Conservation (phyloP, 1,140 invertebrate species). For the Halotydeus destructor region DNA sequence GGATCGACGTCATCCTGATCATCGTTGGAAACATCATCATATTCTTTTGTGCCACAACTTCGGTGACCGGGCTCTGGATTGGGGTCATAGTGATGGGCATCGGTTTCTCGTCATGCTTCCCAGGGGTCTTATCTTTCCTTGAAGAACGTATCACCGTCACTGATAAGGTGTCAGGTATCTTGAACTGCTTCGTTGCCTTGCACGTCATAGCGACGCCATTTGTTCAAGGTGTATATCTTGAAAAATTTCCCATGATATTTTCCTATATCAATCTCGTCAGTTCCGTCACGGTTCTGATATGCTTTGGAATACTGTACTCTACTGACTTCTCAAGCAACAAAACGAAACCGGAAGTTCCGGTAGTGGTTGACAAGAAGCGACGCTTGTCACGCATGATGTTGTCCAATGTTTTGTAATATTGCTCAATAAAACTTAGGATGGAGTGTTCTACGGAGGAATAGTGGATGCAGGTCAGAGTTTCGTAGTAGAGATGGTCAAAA, state of each 20-base stretch:
- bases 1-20: conserved; percentile 2
- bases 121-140: conserved; percentile 4
- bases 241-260: background rate
- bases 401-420: too few relatives aligned
- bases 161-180: background rate
- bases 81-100: conserved; percentile 5
- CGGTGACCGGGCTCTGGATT: background rate
- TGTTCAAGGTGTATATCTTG: background rate
- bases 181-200: conserved; percentile 1
- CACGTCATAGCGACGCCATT: background rate
- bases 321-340: too few relatives aligned
- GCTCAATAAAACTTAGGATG: too few relatives aligned
- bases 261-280: conserved; percentile 1
- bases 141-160: conserved; percentile 4
- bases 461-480: too few relatives aligned
- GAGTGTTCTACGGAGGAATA: too few relatives aligned
- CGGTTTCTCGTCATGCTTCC: conserved; percentile 2
- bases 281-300: background rate
- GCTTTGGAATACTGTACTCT: background rate
- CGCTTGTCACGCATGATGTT: too few relatives aligned
- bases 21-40: background rate
- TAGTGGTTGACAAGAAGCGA: too few relatives aligned
- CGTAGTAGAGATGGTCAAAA: too few relatives aligned
- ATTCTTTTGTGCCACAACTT: background rate
- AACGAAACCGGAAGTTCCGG: too few relatives aligned